Evolutionary conservation across 2,113 vertebrate genomes (phyloP).

Genomic region (Myxocyprinus asiaticus): DNA sequence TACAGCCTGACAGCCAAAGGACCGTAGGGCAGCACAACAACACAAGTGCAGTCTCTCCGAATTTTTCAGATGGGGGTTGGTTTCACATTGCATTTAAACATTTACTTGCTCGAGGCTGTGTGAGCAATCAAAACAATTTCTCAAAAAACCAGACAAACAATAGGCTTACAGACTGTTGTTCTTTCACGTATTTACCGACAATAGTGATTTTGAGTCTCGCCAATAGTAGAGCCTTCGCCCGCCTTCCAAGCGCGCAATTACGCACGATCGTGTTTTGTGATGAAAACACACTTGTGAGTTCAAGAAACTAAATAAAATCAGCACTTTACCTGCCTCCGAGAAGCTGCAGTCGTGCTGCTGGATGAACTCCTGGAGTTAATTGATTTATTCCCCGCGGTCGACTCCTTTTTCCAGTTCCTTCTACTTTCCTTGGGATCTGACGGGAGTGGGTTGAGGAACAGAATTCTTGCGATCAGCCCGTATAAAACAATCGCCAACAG

Average conservation of each 20-base stretch:
- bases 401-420: conserved; percentile 80
- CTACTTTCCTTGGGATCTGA: conserved; percentile 84
- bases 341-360: conserved; percentile 82
- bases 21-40: neutral
- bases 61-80: conserved; percentile 5
- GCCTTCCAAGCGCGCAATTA: neutral
- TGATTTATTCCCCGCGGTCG: conserved; percentile 72
- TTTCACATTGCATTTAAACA: neutral
- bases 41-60: neutral
- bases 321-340: conserved; percentile 90
- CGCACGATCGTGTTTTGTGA: neutral
- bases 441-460: conserved; percentile 90
- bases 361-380: conserved; percentile 76
- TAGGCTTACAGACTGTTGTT: neutral
- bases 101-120: neutral
- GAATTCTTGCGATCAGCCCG: conserved; percentile 91
- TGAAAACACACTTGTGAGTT: neutral
- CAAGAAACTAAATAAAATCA: conserved; percentile 1
- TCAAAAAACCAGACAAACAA: neutral
- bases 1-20: conserved; percentile 1
- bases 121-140: neutral
- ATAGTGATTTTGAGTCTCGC: no score
- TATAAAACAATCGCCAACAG: conserved; percentile 91
- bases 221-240: no score
- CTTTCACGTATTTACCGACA: neutral